Percentiles rank a stretch among this genome's conserved stretches.
Conservation (phyloP, 2,797 vertebrate genomes). For the Chaetodon trifasciatus region DNA sequence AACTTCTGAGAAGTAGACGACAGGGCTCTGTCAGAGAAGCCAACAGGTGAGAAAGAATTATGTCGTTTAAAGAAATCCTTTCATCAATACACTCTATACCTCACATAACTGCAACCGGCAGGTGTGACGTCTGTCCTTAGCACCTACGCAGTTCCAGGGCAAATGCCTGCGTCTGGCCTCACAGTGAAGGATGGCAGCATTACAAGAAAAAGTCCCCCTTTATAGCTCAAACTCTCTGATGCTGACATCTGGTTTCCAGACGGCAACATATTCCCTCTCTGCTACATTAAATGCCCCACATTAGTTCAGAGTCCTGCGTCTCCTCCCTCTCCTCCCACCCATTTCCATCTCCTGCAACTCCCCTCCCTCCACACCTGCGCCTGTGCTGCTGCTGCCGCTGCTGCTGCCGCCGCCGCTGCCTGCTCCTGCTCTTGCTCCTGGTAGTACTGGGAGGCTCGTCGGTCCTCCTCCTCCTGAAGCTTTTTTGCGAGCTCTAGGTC, state of each 20-base stretch:
- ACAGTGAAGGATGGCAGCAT: not conserved
- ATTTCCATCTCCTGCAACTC: not conserved
- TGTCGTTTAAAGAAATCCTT: not conserved
- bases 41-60: not conserved
- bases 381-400: conserved; percentile 74
- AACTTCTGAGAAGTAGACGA: not conserved
- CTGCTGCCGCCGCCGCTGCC: conserved; percentile 66
- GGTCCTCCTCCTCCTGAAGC: conserved; percentile 97
- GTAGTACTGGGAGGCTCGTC: conserved; percentile 96
- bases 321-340: conserved; percentile 14
- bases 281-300: conserved; percentile 32
- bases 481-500: conserved; percentile 98
- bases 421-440: conserved; percentile 97
- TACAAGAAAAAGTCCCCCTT: not conserved
- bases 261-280: not conserved
- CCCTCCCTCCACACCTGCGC: conserved; percentile 84
- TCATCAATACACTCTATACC: not conserved
- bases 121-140: not conserved
- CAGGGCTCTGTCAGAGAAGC: too few species aligned
- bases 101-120: not conserved
- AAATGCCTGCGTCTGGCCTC: not conserved
- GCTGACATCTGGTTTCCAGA: conserved; percentile 23
- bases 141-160: not conserved
- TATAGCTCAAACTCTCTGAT: conserved; percentile 12
- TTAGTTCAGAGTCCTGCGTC: conserved; percentile 26